Evolutionary conservation across 1,140 invertebrate species (phyloP), one percentile per base, ranked within the genome.

Genomic region (Panulirus ornatus): DNA sequence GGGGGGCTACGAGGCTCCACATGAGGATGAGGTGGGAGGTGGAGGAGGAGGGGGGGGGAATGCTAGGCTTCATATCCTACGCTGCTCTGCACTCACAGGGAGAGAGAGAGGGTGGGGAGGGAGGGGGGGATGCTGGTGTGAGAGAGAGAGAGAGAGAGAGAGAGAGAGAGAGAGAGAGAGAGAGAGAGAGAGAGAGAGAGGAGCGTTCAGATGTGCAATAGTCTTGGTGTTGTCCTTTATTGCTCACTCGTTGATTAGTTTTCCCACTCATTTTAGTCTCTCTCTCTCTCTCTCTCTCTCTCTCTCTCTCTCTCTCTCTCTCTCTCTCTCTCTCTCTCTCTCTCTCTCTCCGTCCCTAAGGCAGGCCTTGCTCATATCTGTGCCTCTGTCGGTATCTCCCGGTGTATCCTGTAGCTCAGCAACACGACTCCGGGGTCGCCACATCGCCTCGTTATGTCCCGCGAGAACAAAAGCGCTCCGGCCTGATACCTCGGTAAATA

Each of bases 271-370:
- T 19, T 54, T 54, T 19, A 19, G 11, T 54, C 51, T 54, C 51
- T 54, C 51, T 54, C 16, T 54, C 58, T n/a, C 58, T 63, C n/a
- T 27, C 58, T n/a, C 58, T 63, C 58, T 63, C 58, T 27, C 22
- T 27, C 58, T 27, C 22, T 27, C 58, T 27, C 22, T 63, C 22
- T 63, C 58, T 63, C 58, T 63, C 58, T 63, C 58, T 63, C 58
- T 63, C 58, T 63, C 58, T 63, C 58, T 63, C 58, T 63, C 58
- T 63, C 58, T 63, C 58, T 63, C 58, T 63, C 58, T 63, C 58
- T 63, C 58, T 63, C 58, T 63, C 44, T 47, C 44, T 6, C 14
- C 44, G n/a, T n/a, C n/a, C n/a, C n/a, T n/a, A n/a, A n/a, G n/a
- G n/a, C n/a, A n/a, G n/a, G n/a, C n/a, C n/a, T n/a, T n/a, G n/a